phyloP scores from a whole-genome alignment of 1,140 invertebrate genomes.

The Tyrophagus putrescentiae region DNA sequence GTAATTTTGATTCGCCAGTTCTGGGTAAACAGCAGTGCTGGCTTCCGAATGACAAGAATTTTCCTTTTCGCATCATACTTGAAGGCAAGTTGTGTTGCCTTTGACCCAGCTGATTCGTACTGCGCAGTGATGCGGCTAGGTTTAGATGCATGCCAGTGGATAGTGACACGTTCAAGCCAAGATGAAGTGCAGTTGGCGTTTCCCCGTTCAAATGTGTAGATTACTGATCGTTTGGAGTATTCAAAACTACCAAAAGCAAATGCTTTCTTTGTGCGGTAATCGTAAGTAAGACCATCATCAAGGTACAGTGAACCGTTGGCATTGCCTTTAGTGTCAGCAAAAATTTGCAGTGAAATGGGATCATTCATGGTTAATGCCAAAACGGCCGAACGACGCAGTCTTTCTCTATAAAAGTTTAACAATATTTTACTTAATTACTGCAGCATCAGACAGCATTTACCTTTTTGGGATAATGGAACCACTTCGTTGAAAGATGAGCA shows the following conservation, averaged over 20 bases:
- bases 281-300: slow-evolving; percentile 28
- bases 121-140: slow-evolving; percentile 14
- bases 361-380: slow-evolving; percentile 77
- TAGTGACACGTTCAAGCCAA: slow-evolving; percentile 25
- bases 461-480: slow-evolving; percentile 72
- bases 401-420: slow-evolving; percentile 45
- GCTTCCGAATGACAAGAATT: slow-evolving; percentile 20
- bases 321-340: slow-evolving; percentile 45
- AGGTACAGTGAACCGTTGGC: slow-evolving; percentile 29
- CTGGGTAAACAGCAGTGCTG: slow-evolving; percentile 17
- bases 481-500: slow-evolving; percentile 84
- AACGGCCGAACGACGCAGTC: slow-evolving; percentile 65
- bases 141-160: slow-evolving; percentile 15
- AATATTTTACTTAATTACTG: background rate
- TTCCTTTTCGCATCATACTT: background rate
- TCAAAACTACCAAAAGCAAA: slow-evolving; percentile 52
- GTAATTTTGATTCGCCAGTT: slow-evolving; percentile 20
- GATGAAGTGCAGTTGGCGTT: slow-evolving; percentile 13
- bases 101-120: background rate
- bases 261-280: slow-evolving; percentile 61
- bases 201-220: slow-evolving; percentile 19
- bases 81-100: slow-evolving; percentile 11
- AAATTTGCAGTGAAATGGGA: slow-evolving; percentile 78
- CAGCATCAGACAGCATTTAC: too few species aligned
- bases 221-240: slow-evolving; percentile 49